A percentile compares a stretch with the other conserved stretches of the same genome.
phyloP scores from a whole-genome alignment of 1,140 invertebrate genomes.

The Trachymyrmex cornetzi region DNA sequence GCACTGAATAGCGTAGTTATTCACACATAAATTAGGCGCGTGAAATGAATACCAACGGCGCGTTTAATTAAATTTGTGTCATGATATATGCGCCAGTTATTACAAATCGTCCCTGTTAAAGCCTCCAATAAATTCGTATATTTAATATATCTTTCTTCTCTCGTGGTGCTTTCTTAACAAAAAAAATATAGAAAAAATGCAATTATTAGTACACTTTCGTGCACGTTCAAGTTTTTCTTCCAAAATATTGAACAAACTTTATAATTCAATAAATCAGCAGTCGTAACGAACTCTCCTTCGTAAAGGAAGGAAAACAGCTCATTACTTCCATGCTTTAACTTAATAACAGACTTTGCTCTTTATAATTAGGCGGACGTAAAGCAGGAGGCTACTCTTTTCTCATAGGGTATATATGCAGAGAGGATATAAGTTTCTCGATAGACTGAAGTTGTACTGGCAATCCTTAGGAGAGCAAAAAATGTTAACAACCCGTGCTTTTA shows the following conservation, averaged over 20 bases:
- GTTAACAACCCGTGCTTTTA: conserved; percentile 51
- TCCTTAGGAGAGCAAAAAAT: conserved; percentile 65
- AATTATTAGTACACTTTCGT: conserved; percentile 16
- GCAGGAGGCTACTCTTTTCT: conserved; percentile 62
- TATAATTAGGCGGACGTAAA: conserved; percentile 65
- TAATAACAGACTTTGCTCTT: conserved; percentile 70
- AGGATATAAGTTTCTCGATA: conserved; percentile 75
- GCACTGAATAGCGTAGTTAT: conserved; percentile 81
- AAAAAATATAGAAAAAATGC: background rate
- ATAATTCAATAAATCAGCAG: conserved; percentile 59
- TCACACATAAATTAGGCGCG: conserved; percentile 85
- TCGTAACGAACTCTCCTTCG: conserved; percentile 48
- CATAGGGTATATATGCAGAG: conserved; percentile 62
- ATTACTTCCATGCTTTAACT: conserved; percentile 66
- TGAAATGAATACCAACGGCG: conserved; percentile 83
- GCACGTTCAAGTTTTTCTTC: conserved; percentile 21
- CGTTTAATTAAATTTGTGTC: conserved; percentile 86
- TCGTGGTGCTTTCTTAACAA: conserved; percentile 4
- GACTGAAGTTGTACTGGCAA: conserved; percentile 71
- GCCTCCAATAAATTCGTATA: conserved; percentile 75
- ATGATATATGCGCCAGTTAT: conserved; percentile 85
- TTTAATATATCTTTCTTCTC: conserved; percentile 77
- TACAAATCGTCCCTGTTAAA: conserved; percentile 79
- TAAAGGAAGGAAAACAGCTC: conserved; percentile 64
- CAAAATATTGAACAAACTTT: conserved; percentile 35